Evolutionary conservation across 2,113 vertebrate species (phyloP), one percentile per base, ranked within the genome.

Genomic region (Cisticola juncidis): DNA sequence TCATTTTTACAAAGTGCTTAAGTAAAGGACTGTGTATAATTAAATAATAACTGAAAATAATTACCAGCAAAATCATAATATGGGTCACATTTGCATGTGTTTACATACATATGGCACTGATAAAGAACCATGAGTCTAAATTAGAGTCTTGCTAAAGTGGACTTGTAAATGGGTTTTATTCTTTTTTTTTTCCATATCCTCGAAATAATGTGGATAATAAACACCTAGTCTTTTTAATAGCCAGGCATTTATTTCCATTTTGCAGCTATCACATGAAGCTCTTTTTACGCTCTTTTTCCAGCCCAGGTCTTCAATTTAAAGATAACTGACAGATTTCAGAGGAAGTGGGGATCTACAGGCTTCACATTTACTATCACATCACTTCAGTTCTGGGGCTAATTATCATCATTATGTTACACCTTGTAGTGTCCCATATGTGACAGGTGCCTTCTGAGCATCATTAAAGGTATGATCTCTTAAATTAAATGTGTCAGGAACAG

Each of bases 31-130:
- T 83, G 47, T 13, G 11, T 70, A 58, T 79, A 81, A 97, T 57
- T 83, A 95, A 90, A 92, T 95, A 80, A 56, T 71, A 91, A 82
- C 58, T 74, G 70, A 73, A 95, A 91, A 89, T 24, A 80, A 80
- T 82, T 72, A 58, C 54, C 25, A 60, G 31, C 7, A 88, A 91
- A 94, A 88, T 36, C 22, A 76, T 54, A 83, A 80, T 31, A 54
- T 10, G 20, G 35, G 35, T 66, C n/a, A 70, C 8, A 65, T 62
- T 80, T 73, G 25, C 25, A n/a, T 12, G 9, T n/a, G 25, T 69
- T 86, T 71, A 61, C 60, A 24, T 45, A 51, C 12, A 57, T 14
- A 57, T 22, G 14, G 24, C 19, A 82, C 26, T 80, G 62, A 76
- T 58, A 54, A 91, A 93, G 36, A 38, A 42, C 8, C 24, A 44